These are phyloP conservation scores for Parnassius mnemosyne DNA, from an alignment of 2,888 invertebrate species.

Conservation along the genomic window DNA sequence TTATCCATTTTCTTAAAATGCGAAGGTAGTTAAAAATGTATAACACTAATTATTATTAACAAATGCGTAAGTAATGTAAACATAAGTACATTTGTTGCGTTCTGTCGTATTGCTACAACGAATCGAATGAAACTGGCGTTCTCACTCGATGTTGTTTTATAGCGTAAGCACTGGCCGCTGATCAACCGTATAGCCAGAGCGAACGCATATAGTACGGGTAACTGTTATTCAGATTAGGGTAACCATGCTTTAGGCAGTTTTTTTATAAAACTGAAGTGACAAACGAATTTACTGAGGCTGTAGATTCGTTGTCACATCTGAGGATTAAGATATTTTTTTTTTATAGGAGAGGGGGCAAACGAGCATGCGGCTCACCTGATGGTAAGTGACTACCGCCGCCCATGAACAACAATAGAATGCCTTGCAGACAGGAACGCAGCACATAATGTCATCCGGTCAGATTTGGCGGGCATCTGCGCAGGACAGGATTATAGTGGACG, in stretches of 20 bases:
- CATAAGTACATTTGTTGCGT: neutral
- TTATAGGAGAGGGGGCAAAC: no score
- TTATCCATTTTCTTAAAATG: conserved; percentile 11
- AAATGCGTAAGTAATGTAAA: neutral
- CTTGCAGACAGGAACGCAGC: no score
- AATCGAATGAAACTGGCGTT: conserved; percentile 7
- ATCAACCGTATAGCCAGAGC: no score
- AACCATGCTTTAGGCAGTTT: neutral
- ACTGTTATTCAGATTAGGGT: neutral
- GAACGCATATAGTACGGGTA: neutral
- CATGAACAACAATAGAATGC: no score
- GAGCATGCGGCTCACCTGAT: no score
- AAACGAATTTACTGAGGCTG: no score
- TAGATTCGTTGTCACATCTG: no score
- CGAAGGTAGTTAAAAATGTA: neutral
- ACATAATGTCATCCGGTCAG: no score
- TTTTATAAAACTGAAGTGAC: neutral
- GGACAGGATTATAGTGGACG: no score
- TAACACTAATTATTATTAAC: conserved; percentile 5
- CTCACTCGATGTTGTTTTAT: conserved; percentile 2
- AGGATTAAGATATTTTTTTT: no score
- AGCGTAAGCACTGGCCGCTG: neutral
- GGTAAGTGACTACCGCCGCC: no score
- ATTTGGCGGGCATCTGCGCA: no score
- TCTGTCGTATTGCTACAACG: neutral